phyloP scores from a whole-genome alignment of 2,888 invertebrate species.

The Thymelicus lineola region DNA sequence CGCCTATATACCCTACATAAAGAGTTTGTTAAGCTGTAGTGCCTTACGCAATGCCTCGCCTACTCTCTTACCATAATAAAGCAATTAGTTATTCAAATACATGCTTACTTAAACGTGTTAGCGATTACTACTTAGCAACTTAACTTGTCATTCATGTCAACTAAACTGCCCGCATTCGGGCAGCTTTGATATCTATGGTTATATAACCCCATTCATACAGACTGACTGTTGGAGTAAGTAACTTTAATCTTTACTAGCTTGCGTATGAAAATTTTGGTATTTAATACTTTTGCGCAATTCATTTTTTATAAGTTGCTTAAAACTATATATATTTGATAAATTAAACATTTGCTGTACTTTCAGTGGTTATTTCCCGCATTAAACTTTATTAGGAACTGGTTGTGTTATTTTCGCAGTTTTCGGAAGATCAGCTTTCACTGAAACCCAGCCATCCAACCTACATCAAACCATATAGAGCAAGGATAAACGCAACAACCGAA shows the following conservation, averaged over 20 bases:
- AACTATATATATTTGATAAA: background rate
- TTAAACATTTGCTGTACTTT: too few species aligned
- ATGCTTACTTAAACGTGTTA: conserved; percentile 19
- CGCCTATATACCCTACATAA: background rate
- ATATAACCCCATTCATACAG: conserved; percentile 30
- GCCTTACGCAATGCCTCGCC: background rate
- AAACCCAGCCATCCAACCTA: too few species aligned
- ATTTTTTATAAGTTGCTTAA: background rate
- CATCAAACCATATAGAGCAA: too few species aligned
- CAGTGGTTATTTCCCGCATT: too few species aligned
- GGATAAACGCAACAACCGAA: too few species aligned
- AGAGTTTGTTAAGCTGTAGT: background rate
- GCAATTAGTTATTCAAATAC: conserved; percentile 15
- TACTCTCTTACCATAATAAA: conserved; percentile 9
- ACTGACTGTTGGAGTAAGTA: conserved; percentile 15
- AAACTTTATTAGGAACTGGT: too few species aligned
- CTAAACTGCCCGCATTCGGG: conserved; percentile 17
- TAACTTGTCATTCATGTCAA: conserved; percentile 27
- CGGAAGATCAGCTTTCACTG: too few species aligned
- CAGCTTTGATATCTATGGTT: conserved; percentile 24
- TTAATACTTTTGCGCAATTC: too few species aligned
- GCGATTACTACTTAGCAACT: conserved; percentile 24
- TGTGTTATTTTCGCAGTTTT: too few species aligned
- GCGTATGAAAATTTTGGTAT: background rate
- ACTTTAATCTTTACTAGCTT: background rate